These are phyloP conservation scores for Lepidochitona cinerea DNA, from an alignment of 2,888 invertebrate genomes.

Conservation along the genomic window DNA sequence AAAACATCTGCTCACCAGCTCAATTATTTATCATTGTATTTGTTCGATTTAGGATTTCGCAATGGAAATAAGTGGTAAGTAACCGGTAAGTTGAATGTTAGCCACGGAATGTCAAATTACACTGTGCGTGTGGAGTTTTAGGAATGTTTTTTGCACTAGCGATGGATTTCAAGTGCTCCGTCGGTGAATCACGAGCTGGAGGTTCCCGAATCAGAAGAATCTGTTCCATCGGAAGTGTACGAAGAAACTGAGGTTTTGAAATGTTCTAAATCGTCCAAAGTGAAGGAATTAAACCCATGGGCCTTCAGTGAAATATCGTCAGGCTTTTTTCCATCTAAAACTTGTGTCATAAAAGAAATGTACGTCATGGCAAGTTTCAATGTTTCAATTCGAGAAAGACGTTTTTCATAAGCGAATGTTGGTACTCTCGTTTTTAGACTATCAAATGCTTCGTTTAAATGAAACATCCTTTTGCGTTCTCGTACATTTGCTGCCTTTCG, in stretches of 20 bases:
- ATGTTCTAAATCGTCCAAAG: not conserved
- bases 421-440: conserved; percentile 58
- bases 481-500: conserved; percentile 63
- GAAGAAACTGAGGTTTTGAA: not conserved
- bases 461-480: conserved; percentile 62
- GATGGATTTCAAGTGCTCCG: no score
- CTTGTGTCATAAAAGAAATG: conserved; percentile 95
- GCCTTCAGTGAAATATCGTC: conserved; percentile 14
- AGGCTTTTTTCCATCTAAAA: conserved; percentile 71
- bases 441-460: conserved; percentile 62
- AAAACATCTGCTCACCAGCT: no score
- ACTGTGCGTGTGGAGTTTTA: no score
- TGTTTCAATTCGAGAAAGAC: conserved; percentile 78
- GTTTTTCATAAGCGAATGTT: conserved; percentile 64
- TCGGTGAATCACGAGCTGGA: not conserved
- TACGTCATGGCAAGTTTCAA: conserved; percentile 94
- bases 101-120: no score
- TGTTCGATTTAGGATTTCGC: no score
- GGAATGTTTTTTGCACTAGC: no score
- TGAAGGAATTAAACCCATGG: not conserved
- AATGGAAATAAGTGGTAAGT: no score
- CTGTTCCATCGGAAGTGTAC: not conserved
- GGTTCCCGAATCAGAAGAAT: not conserved
- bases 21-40: no score
- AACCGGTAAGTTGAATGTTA: no score